Base-by-base conservation (phyloP, 2,888 invertebrate genomes). In the Calameuta pallipes region DNA sequence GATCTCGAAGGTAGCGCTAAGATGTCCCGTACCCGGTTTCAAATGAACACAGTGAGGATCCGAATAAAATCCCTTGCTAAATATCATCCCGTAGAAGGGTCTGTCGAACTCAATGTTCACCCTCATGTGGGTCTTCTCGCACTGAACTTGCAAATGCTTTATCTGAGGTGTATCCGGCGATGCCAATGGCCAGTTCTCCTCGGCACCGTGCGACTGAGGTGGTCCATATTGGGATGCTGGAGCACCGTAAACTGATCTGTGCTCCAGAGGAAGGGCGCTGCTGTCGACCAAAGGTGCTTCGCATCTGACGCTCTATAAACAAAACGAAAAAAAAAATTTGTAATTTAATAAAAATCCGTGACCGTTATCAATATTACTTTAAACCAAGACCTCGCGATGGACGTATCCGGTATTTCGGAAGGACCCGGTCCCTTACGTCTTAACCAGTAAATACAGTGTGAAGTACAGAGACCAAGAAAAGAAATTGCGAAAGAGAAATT, bases 51-150 rank as follows among this genome's bases (percentile, higher is more conserved):
- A 98, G 89, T 97, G 97, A 1, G 96, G 94, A 89, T 98, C 98
- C 89, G 97, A 97, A 92, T 97, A 97, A 93, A 96, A 97, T 79
- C 97, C 98, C 92, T 98, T 98, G 81, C 97, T 97, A 93, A 98
- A 98, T 89, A 98, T 98, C 96, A 98, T 97, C 41, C 98, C 98
- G 91, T 98, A 97, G 93, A 98, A 98, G 23, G 98, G 98, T 75
- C 98, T 94, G 91, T 98, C 98, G 92, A 98, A 98, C 92, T 98
- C 98, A 87, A 98, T 97, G 92, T 97, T 97, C 78, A 98, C 98
- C 76, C 98, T 94, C 98, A 98, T 98, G 91, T 97, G 97, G 75
- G 98, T 97, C 92, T 98, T 98, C 92, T 98, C 98, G 92, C 98
- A 98, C 91, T 98, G 98, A 84, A 98, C 98, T 93, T 98, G 97